Evolutionary conservation across 1,140 invertebrate species (phyloP), one percentile per base, ranked within the genome.

Genomic region (Himalopsyche phryganea): DNA sequence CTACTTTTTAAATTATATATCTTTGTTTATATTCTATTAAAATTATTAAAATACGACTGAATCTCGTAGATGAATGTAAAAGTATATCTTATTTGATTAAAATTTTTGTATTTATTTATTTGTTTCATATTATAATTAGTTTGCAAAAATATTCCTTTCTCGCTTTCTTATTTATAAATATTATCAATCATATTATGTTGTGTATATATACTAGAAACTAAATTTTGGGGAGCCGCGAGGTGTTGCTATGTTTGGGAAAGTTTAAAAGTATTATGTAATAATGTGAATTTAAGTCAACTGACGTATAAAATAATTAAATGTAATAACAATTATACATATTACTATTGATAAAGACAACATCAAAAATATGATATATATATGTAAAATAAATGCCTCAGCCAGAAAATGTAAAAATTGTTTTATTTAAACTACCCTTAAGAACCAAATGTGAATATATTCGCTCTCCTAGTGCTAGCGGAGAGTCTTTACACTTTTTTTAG

Each of bases 321-420:
- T 63, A 59, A 59, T 59, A 60, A 60, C 49, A 60, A 63, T 63
- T 63, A 63, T 63, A 57, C 52, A 50, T 61, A 61, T 61, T 56
- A 61, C 48, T 61, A 63, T 60, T 60, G 61, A 60, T 63, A 59
- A 63, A 63, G 41, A 58, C 61, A 63, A 63, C 61, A 63, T 60
- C 61, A 63, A 59, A 63, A 59, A 63, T 63, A 48, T 53, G 52
- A 58, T 58, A 57, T 57, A 51, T 50, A 63, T 63, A 63, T 63
- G 61, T 63, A 63, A 63, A 63, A 63, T 63, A 63, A 63, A 63
- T 63, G 61, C 61, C 61, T 63, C 61, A 63, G 61, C 61, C 61
- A 63, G 57, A 63, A 63, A 63, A 63, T 63, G 61, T 63, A 53
- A 54, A 4, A 6, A 10, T 13, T 18, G 15, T 57, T 57, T 57